A percentile compares a stretch with the other conserved stretches of the same genome.
phyloP scores from a whole-genome alignment of 2,113 vertebrate genomes.

The Andinoacara biseriatus region DNA sequence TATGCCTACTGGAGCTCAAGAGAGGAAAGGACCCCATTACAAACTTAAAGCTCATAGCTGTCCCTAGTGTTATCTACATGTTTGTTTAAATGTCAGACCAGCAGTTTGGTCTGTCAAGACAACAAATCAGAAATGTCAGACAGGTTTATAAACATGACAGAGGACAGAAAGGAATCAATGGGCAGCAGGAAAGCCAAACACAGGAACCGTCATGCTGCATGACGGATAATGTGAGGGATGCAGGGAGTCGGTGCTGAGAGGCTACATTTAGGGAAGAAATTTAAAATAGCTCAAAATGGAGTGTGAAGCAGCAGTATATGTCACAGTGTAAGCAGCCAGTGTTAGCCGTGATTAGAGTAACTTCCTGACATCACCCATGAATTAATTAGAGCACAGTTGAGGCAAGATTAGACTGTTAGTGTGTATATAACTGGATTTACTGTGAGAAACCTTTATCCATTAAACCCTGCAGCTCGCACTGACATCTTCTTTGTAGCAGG shows the following conservation, averaged over 20 bases:
- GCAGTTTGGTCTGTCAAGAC: not conserved
- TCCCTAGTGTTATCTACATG: not conserved
- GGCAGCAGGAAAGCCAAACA: not conserved
- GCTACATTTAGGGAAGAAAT: not conserved
- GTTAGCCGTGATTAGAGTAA: slow-evolving; percentile 35
- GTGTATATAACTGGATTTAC: slow-evolving; percentile 28
- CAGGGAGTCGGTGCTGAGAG: slow-evolving; percentile 1
- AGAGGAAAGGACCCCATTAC: not conserved
- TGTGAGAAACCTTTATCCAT: slow-evolving; percentile 33
- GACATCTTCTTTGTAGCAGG: slow-evolving; percentile 45
- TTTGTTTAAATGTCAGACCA: not conserved
- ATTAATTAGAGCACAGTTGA: slow-evolving; percentile 43
- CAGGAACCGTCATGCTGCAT: not conserved
- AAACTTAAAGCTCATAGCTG: not conserved
- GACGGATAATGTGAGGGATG: not conserved
- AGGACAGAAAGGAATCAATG: not conserved
- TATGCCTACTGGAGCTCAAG: not conserved
- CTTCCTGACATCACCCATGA: slow-evolving; percentile 47
- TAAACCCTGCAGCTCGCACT: slow-evolving; percentile 18
- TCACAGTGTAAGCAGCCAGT: not conserved
- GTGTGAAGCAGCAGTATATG: slow-evolving; percentile 17
- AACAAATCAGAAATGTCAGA: slow-evolving; percentile 4
- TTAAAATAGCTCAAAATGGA: not conserved
- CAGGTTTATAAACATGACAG: not conserved
- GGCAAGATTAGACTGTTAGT: slow-evolving; percentile 28